Evolutionary conservation across 2,888 invertebrate species (phyloP).

Genomic region (Adelphocoris suturalis): DNA sequence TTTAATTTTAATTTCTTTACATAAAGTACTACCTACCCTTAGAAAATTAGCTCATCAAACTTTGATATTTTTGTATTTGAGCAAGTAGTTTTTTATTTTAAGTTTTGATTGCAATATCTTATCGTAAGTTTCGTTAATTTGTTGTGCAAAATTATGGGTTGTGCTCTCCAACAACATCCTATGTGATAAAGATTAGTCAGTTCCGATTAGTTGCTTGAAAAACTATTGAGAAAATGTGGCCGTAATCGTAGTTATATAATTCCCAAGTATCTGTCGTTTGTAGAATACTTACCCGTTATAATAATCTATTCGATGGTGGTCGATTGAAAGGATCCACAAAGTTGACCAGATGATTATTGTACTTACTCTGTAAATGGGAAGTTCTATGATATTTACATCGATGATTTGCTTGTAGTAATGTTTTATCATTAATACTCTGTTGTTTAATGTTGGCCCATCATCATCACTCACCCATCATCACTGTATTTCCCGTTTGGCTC

Average conservation of each 20-base stretch:
- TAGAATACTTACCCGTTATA: neutral
- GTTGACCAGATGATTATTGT: neutral
- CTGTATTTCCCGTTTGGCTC: no score
- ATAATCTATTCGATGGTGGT: neutral
- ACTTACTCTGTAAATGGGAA: no score
- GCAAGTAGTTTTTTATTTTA: neutral
- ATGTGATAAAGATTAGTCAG: conserved; percentile 32
- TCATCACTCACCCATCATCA: no score
- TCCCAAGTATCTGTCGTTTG: neutral
- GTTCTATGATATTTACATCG: no score
- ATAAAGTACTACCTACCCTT: neutral
- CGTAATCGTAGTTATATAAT: conserved; percentile 2
- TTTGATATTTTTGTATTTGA: conserved; percentile 29
- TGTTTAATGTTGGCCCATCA: no score
- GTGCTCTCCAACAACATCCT: neutral
- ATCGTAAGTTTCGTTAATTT: neutral
- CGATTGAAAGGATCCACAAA: neutral
- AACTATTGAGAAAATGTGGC: neutral
- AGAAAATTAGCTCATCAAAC: conserved; percentile 5
- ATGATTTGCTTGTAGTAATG: no score
- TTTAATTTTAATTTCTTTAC: conserved; percentile 27
- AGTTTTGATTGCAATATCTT: neutral
- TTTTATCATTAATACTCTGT: no score
- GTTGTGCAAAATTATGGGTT: conserved; percentile 7
- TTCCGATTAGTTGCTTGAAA: conserved; percentile 4